Conservation (phyloP, 2,888 invertebrate species). For the Nomada fabriciana region DNA sequence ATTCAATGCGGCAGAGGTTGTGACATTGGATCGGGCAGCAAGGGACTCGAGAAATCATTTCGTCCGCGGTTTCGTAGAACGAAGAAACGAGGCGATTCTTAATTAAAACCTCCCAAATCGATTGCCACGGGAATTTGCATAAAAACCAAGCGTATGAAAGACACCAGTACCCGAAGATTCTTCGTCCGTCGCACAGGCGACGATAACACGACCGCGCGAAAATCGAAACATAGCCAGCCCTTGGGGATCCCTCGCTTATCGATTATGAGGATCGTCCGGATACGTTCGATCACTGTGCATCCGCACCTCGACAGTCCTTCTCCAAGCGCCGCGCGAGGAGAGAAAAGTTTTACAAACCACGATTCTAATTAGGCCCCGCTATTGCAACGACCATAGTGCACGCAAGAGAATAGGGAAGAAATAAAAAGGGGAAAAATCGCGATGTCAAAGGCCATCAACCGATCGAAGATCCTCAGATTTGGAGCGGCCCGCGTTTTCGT, state of each 20-base stretch:
- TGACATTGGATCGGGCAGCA: background rate
- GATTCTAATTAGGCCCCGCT: too few relatives aligned
- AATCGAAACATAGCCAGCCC: conserved; percentile 24
- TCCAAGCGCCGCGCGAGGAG: background rate
- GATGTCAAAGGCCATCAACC: background rate
- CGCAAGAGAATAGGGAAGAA: background rate
- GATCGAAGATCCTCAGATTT: background rate
- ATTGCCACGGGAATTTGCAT: background rate
- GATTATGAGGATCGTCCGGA: background rate
- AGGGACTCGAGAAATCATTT: background rate
- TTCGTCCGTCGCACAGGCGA: conserved; percentile 30
- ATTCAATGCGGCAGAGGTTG: background rate
- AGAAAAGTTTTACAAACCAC: too few relatives aligned
- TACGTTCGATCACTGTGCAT: background rate
- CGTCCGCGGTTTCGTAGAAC: background rate
- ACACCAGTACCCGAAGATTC: background rate
- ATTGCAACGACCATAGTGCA: too few relatives aligned
- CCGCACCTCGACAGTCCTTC: background rate
- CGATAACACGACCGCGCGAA: conserved; percentile 18
- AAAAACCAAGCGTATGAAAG: background rate
- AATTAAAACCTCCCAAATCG: background rate
- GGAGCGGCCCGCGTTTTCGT: background rate
- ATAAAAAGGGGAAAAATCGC: background rate
- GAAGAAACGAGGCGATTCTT: background rate
- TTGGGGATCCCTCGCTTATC: conserved; percentile 7